phyloP scores from a whole-genome alignment of 2,113 vertebrate species.

The Climacteris rufus region DNA sequence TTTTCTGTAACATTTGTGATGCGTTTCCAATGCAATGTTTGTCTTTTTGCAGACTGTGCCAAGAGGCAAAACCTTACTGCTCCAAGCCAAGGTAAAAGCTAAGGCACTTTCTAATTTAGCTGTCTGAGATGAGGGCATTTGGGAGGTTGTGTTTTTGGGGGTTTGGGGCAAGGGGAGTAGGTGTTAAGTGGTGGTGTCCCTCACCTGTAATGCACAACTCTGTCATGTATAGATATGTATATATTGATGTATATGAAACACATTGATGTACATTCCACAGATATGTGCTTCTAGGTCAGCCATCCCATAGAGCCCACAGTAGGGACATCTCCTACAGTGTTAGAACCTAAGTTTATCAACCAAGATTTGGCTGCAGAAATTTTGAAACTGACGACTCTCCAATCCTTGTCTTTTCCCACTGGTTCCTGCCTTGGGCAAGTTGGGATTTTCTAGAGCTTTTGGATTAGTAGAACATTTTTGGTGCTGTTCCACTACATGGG shows the following conservation, averaged over 20 bases:
- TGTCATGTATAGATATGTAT: accelerated
- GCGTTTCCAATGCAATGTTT: neutral
- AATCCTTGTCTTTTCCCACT: neutral
- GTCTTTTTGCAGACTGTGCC: constrained; percentile 81
- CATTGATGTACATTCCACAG: neutral
- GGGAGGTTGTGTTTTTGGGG: neutral
- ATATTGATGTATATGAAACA: neutral
- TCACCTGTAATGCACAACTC: neutral
- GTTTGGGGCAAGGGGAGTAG: neutral
- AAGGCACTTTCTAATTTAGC: neutral
- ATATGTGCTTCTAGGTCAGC: neutral
- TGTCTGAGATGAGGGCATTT: neutral
- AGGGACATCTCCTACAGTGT: neutral
- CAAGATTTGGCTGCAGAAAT: neutral
- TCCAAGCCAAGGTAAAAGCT: constrained; percentile 92
- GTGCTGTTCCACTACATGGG: neutral
- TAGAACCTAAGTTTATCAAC: neutral
- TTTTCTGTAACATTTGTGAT: neutral
- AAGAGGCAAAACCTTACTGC: constrained; percentile 90
- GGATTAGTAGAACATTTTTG: neutral
- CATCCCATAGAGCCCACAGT: neutral
- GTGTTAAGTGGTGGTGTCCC: neutral
- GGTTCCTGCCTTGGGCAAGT: neutral
- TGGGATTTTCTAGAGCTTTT: neutral
- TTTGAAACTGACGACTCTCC: neutral